Evolutionary conservation across 2,888 invertebrate genomes (phyloP).

Genomic region (Drepanosiphum platanoidis): DNA sequence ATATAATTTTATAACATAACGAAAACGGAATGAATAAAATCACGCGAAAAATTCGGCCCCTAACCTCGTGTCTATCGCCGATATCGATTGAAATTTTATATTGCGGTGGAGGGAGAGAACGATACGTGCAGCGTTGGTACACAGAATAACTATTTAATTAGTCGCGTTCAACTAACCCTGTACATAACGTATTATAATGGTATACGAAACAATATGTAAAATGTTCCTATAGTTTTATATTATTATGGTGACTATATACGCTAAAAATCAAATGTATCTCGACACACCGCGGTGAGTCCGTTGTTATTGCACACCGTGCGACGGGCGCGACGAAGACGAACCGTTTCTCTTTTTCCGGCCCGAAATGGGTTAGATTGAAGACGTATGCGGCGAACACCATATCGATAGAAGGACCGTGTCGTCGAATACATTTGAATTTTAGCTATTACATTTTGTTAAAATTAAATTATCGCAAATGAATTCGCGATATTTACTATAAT

Average conservation of each 20-base stretch:
- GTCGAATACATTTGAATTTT: neutral
- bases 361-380: too few species aligned
- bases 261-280: neutral
- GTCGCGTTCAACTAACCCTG: too few species aligned
- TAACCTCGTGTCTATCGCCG: too few species aligned
- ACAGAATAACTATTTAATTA: too few species aligned
- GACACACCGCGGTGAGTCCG: too few species aligned
- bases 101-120: conserved; percentile 53
- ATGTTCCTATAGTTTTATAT: conserved; percentile 56
- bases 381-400: neutral
- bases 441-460: neutral
- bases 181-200: neutral
- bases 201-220: conserved; percentile 10
- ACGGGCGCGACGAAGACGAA: too few species aligned
- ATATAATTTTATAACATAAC: too few species aligned
- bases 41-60: too few species aligned
- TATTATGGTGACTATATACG: neutral
- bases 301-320: neutral
- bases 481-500: neutral
- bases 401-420: neutral
- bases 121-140: too few species aligned
- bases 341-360: too few species aligned
- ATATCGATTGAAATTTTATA: too few species aligned
- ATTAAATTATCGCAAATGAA: neutral
- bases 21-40: too few species aligned